These are phyloP conservation scores for Pteropus alecto DNA, from an alignment of 2,113 vertebrate species.

Conservation along the genomic window DNA sequence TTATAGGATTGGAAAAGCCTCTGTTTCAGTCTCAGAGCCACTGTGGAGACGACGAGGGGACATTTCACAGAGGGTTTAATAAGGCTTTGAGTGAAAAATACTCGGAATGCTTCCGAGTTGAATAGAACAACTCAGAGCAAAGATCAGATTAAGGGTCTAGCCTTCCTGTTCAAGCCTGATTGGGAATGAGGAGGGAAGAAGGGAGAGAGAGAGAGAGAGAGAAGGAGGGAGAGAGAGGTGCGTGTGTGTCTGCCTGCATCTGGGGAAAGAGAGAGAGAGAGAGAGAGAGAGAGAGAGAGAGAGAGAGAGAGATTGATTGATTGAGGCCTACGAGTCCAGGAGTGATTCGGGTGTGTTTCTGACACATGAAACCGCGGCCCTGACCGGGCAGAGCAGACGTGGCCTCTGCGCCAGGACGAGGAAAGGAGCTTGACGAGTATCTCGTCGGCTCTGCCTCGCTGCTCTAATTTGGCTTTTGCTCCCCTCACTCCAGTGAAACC, in stretches of 20 bases:
- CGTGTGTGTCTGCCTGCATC: too few relatives aligned
- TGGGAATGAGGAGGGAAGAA: too few relatives aligned
- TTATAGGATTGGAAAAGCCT: neutral
- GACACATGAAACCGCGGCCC: neutral
- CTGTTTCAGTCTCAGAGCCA: neutral
- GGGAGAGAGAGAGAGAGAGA: too few relatives aligned
- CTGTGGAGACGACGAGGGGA: neutral
- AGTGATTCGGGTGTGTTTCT: neutral
- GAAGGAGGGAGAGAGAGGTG: accelerated
- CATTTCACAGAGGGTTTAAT: neutral
- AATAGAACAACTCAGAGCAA: neutral
- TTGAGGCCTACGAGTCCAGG: neutral
- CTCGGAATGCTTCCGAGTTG: neutral
- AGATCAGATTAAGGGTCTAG: neutral
- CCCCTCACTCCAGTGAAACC: neutral
- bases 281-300: neutral
- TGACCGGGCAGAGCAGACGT: neutral
- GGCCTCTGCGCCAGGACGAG: neutral
- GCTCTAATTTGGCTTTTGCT: neutral
- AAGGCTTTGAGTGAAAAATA: neutral
- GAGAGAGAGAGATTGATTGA: too few relatives aligned
- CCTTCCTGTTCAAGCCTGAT: neutral
- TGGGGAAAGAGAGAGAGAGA: too few relatives aligned
- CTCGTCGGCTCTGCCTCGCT: accelerated
- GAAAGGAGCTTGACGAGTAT: accelerated